Evolutionary conservation across 2,113 vertebrate species (phyloP), one percentile per base, ranked within the genome.

Genomic region (Amphiprion ocellaris): DNA sequence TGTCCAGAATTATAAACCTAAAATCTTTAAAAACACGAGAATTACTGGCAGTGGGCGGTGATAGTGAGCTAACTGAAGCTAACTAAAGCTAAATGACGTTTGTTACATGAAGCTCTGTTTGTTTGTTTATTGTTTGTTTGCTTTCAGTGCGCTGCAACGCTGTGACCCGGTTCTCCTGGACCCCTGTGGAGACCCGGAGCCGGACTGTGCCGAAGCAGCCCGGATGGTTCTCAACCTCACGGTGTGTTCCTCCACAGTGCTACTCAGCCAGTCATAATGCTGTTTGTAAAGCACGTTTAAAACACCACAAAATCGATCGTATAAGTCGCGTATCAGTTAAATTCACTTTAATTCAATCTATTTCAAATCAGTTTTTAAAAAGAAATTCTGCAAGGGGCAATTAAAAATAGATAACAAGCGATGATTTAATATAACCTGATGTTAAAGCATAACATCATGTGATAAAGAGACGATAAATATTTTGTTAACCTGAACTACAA

Each of bases 161-260:
- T 93, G 88, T 62, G 90, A 93, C 17, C 80, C 88, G 7, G 56
- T n/a, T 23, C 67, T 63, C 2, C 23, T 91, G 81, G 90, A 85
- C 2, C 64, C 82, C 39, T 62, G 50, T 17, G 67, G 58, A 16
- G 86, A 89, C 58, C 46, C 74, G 0, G 91, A 94, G 37, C 75
- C 73, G 17, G 92, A 91, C 47, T 72, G 53, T 8, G 83, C 72
- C 24, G 92, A 91, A 10, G 81, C 85, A 2, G 79, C 91, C 58
- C 33, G 77, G 47, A 90, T 86, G 84, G 74, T 90, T 0, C 65
- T 83, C 1, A 89, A 91, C 73, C 89, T 95, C 15, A 93, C 81
- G 74, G 49, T 52, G 49, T 19, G 49, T 37, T 9, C 7, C 30
- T 30, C 5, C 30, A 30, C 33, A 33, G 33, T 10, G 33, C 9